Base-by-base conservation (phyloP, 2,797 vertebrate genomes). In the Lerista edwardsae region DNA sequence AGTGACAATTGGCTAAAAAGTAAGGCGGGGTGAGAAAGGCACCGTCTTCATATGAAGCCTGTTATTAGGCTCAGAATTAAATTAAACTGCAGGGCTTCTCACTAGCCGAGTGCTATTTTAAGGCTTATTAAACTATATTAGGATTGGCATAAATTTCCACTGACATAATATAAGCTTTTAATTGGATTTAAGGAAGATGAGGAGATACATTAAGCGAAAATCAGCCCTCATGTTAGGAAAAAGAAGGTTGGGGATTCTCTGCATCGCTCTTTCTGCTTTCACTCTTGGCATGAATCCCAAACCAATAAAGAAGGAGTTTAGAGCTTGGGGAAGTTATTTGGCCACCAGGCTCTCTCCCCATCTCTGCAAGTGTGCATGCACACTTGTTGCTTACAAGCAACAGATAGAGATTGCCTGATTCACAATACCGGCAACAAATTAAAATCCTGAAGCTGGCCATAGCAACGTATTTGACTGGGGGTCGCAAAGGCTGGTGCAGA, bases 61-160 rank as follows among this genome's bases (percentile, higher is more conserved):
- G 94, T 95, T 95, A 96, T 95, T 96, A 96, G 95, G 92, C 94
- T 94, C 92, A 86, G 94, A 95, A 96, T 96, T 95, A 95, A 96
- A 96, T 96, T 96, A 96, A 96, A 96, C 95, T 93, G 93, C 93
- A 94, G 94, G 95, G 94, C 94, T 96, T 96, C 96, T 95, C 94
- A 94, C 95, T 89, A 92, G 83, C 93, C 92, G 93, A 94, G 95
- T 95, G 94, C 96, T 96, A 97, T 96, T 96, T 96, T 96, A 96
- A 95, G 95, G 95, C 94, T 96, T 96, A 97, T 97, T 97, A 97
- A 94, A 93, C 94, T 96, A 95, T 96, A 97, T 97, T 96, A 96
- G 95, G 95, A 96, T 96, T 96, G 96, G 96, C 96, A 96, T 96
- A 96, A 95, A 97, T 97, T 96, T 95, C 91, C 91, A 95, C 94